phyloP scores from a whole-genome alignment of 2,888 invertebrate genomes.

The Plusia festucae region DNA sequence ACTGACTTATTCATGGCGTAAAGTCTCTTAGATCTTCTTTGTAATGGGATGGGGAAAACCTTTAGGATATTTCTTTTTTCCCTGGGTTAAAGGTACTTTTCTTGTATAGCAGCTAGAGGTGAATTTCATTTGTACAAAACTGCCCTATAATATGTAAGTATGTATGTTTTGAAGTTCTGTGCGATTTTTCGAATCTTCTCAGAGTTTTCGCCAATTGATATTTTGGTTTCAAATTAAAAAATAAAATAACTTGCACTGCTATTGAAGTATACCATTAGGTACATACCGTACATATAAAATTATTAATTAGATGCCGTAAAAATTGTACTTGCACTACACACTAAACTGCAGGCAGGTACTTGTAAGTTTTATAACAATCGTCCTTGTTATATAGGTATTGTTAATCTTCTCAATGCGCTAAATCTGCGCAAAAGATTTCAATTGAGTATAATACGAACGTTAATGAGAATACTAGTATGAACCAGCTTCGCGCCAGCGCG shows the following conservation, averaged over 20 bases:
- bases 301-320: no score
- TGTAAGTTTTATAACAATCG: not conserved
- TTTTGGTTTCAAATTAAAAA: no score
- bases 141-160: no score
- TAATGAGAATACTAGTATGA: conserved; percentile 36
- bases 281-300: no score
- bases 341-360: not conserved
- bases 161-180: no score
- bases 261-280: no score
- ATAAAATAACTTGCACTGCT: no score
- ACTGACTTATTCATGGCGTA: not conserved
- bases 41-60: not conserved
- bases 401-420: not conserved
- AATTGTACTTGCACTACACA: not conserved
- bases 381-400: not conserved
- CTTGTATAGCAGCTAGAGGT: not conserved
- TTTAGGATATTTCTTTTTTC: not conserved
- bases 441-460: conserved; percentile 11
- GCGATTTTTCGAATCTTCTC: no score
- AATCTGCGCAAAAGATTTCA: conserved; percentile 5
- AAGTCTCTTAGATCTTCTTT: not conserved
- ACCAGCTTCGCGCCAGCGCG: conserved; percentile 8
- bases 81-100: not conserved
- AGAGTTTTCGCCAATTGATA: no score
- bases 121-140: not conserved